These are phyloP conservation scores for Cryptomyrus ogoouensis DNA, from an alignment of 2,113 vertebrate species.

Conservation along the genomic window DNA sequence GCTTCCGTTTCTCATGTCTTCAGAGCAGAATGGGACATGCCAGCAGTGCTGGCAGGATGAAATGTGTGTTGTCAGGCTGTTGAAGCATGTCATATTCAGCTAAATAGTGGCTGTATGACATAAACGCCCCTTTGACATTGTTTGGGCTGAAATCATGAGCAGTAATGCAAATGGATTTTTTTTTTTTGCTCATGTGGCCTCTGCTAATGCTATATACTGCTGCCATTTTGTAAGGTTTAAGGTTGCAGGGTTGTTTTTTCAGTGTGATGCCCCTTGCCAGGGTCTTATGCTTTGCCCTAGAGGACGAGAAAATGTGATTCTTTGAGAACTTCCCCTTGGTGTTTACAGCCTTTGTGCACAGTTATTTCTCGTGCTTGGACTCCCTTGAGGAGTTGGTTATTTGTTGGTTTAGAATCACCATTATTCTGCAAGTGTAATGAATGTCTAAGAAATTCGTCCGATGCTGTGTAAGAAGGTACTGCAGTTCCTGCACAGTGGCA, in stretches of 20 bases:
- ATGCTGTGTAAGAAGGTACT: background rate
- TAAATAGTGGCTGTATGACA: background rate
- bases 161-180: background rate
- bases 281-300: background rate
- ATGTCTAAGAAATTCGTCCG: background rate
- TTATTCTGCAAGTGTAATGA: background rate
- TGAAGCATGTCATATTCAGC: background rate
- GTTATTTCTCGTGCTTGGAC: background rate
- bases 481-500: background rate
- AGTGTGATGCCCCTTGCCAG: background rate
- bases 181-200: background rate
- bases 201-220: background rate
- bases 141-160: background rate
- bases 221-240: background rate
- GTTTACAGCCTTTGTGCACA: background rate
- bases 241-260: background rate
- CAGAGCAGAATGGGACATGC: background rate
- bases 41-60: background rate
- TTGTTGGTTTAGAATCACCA: background rate
- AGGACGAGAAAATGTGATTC: background rate
- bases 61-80: constrained; percentile 1
- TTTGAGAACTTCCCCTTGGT: background rate
- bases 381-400: background rate
- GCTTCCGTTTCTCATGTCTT: background rate
- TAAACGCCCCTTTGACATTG: background rate